Conservation (phyloP, 2,888 invertebrate species). For the Calliopum simillimum region DNA sequence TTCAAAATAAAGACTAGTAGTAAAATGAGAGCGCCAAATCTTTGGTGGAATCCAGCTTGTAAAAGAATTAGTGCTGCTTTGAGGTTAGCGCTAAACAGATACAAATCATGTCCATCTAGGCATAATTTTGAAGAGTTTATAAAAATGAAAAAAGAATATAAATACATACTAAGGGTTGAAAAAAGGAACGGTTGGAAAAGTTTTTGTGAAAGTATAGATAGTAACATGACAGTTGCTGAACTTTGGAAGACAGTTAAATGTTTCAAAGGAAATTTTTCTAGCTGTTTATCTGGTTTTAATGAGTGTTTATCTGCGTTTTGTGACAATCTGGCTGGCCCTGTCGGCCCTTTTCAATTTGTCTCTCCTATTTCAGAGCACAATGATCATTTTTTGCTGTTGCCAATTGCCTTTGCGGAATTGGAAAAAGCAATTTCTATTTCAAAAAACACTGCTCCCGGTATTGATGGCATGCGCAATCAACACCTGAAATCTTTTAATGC, state of each 20-base stretch:
- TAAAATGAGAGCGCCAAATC: background rate
- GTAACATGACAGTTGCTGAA: constrained; percentile 22
- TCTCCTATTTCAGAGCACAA: background rate
- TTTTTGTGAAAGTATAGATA: constrained; percentile 11
- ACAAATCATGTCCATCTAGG: background rate
- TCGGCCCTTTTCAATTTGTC: background rate
- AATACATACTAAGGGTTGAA: background rate
- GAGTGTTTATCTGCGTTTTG: background rate
- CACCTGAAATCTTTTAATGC: background rate
- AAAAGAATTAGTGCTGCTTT: background rate
- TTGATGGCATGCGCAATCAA: too few species aligned
- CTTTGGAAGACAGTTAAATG: constrained; percentile 16
- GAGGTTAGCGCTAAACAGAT: background rate
- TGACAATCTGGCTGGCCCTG: constrained; percentile 12
- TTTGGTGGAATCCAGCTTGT: background rate
- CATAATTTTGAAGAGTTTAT: background rate
- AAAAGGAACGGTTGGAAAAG: constrained; percentile 16
- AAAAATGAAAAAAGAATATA: background rate
- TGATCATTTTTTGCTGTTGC: background rate
- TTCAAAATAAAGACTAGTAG: too few species aligned
- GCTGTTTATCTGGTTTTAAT: background rate
- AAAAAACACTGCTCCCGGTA: background rate
- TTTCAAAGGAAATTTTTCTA: constrained; percentile 4
- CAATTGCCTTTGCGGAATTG: background rate
- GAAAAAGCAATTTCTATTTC: background rate